These are phyloP conservation scores for Synanthedon andrenaeformis DNA, from an alignment of 2,888 invertebrate species.

Conservation along the genomic window DNA sequence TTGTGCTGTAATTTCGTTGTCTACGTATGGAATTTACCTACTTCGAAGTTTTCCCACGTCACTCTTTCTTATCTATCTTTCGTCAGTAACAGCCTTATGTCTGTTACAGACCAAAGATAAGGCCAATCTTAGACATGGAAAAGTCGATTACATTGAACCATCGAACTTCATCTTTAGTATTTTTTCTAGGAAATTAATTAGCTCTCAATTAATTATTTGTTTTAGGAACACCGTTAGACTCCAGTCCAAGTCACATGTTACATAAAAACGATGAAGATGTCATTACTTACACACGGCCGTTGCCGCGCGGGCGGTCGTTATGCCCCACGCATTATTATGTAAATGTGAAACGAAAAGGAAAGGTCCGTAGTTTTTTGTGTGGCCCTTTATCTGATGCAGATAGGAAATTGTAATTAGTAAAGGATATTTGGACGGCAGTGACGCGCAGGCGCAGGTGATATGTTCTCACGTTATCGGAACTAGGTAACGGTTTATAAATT, in stretches of 20 bases:
- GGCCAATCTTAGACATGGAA: no score
- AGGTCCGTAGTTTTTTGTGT: slow-evolving; percentile 44
- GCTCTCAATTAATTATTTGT: no score
- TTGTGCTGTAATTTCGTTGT: no score
- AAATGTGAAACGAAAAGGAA: slow-evolving; percentile 60
- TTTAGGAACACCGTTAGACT: background rate
- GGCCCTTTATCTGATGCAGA: slow-evolving; percentile 54
- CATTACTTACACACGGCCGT: slow-evolving; percentile 52
- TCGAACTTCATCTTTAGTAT: no score
- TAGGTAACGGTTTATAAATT: background rate
- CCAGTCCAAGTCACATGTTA: background rate
- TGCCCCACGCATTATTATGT: slow-evolving; percentile 65
- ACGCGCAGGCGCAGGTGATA: slow-evolving; percentile 48
- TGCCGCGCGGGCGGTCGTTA: slow-evolving; percentile 47
- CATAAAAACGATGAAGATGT: slow-evolving; percentile 33
- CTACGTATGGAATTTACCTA: no score
- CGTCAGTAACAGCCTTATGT: no score
- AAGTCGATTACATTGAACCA: no score
- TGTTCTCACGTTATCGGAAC: slow-evolving; percentile 38
- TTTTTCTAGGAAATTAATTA: no score
- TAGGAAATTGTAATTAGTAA: slow-evolving; percentile 57
- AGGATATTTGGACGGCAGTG: slow-evolving; percentile 32
- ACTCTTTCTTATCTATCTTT: no score
- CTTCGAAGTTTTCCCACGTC: no score
- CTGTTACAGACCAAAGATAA: no score